Base-by-base conservation (phyloP, 23 tunicate species). In the Styela plicata region DNA sequence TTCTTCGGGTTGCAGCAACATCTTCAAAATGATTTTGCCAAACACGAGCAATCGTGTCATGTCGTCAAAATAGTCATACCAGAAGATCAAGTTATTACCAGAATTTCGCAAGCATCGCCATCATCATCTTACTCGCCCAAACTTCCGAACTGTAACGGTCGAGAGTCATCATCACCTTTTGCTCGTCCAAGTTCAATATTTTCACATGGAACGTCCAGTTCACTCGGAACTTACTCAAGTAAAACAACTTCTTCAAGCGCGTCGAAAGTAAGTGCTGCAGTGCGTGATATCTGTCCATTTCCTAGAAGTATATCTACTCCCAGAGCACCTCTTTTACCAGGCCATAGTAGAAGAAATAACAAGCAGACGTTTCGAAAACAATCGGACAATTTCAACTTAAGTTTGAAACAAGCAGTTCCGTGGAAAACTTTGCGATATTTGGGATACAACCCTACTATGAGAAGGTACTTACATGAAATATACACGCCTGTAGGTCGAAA, bases 381-480 rank as follows among this genome's bases (percentile, higher is more conserved):
- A 44, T 34, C 81, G 7, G 67, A 76, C 13, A 53, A 36, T 7
- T 21, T 10, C 64, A 1, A 24, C 21, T 44, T 57, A 53, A 52
- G 63, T 21, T 19, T 36, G 0, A 86, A 82, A 69, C 97, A 69
- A 63, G 63, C 30, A 23, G 84, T 83, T 31, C 79, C 90, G 30
- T 44, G 80, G 61, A 78, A 83, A 83, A 78, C 89, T 32, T 78
- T 70, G 52, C 84, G 85, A 33, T 74, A 86, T 25, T 77, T 91
- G 25, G 85, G 90, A 2, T 83, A 86, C 90, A 91, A 86, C 28
- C 90, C 87, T 16, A 82, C 97, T 2, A 83, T 83, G 90, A 69
- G 87, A 70, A 91, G 83, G 71, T 86, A 65, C 35, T 52, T 86
- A 1, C 83, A 85, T 28, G 86, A 82, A 21, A 65, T 82, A 23